Conservation (phyloP, 2,888 invertebrate genomes). For the Teleiodes luculella region DNA sequence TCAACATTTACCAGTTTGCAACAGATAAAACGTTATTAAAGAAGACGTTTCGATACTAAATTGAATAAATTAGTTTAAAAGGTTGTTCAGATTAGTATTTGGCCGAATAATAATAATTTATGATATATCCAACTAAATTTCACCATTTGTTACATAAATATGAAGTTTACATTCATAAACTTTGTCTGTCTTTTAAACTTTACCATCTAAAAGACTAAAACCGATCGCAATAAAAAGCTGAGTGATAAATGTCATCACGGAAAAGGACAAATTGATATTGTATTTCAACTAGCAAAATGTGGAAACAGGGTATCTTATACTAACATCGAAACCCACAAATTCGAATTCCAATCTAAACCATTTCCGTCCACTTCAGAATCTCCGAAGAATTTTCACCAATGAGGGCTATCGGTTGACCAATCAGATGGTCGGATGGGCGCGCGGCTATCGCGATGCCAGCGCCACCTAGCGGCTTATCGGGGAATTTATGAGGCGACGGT, state of each 20-base stretch:
- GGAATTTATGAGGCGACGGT: conserved; percentile 8
- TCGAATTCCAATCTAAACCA: neutral
- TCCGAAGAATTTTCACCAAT: conserved; percentile 1
- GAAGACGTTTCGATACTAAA: conserved; percentile 11
- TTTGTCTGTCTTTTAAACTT: no score
- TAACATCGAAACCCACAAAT: neutral
- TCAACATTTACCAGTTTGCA: neutral
- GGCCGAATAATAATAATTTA: no score
- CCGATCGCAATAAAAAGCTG: no score
- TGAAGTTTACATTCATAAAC: no score
- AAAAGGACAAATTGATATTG: no score
- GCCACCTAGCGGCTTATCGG: conserved; percentile 30
- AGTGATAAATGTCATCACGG: no score
- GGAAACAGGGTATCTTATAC: no score
- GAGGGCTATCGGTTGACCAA: conserved; percentile 11
- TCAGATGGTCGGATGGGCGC: conserved; percentile 16
- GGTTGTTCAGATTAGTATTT: conserved; percentile 1
- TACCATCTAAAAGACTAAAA: no score
- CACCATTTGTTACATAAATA: no score
- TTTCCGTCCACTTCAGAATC: neutral
- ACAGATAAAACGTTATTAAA: neutral
- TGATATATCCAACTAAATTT: no score
- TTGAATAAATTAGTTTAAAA: conserved; percentile 10
- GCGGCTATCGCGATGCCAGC: conserved; percentile 27
- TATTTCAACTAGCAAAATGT: no score